Evolutionary conservation across 2,797 vertebrate species (phyloP), one percentile per base, ranked within the genome.

Genomic region (Pteronotus mesoamericanus): DNA sequence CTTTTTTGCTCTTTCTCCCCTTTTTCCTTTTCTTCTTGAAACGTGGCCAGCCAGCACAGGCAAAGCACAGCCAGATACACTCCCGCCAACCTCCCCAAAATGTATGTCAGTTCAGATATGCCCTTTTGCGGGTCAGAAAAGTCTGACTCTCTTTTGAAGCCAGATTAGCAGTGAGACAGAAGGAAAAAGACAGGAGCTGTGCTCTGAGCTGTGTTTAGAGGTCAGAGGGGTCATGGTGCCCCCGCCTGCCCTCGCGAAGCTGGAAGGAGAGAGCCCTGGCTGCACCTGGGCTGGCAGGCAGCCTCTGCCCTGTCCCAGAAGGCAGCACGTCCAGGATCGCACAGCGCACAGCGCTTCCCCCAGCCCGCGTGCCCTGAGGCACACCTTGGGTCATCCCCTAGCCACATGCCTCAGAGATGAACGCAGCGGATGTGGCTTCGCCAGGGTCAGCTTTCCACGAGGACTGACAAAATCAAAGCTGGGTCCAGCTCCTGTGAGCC

Each of bases 381-480:
- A n/a, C 29, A 12, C 48, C 37, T 42, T 29, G 34, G 55, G 46
- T 93, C 26, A 12, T 61, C 92, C 71, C 39, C 18, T 19, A n/a
- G 79, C 48, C 80, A 83, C 83, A 75, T 9, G 39, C 61, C 72
- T 96, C 86, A 94, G 92, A 96, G 94, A 53, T 24, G 1, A 44
- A 29, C 12, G 26, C 34, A 53, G 37, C 48, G 8, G 55, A 71
- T 48, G 72, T 68, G 44, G 26, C 55, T 37, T 83, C 39, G 0
- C 24, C 32, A 51, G 82, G 37, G 69, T 85, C 86, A 91, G 64
- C 16, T 32, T 79, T 85, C 57, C n/a, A 14, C 9, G 32, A 87
- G 71, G 37, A 90, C 66, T 8, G 79, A 24, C 26, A 24, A 42
- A 39, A 78, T 59, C 86, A 69, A 61, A 84, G 51, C 51, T 29